A percentile compares a stretch with the other conserved stretches of the same genome.
Conservation (phyloP, 2,113 vertebrate species). For the Nettapus auritus region DNA sequence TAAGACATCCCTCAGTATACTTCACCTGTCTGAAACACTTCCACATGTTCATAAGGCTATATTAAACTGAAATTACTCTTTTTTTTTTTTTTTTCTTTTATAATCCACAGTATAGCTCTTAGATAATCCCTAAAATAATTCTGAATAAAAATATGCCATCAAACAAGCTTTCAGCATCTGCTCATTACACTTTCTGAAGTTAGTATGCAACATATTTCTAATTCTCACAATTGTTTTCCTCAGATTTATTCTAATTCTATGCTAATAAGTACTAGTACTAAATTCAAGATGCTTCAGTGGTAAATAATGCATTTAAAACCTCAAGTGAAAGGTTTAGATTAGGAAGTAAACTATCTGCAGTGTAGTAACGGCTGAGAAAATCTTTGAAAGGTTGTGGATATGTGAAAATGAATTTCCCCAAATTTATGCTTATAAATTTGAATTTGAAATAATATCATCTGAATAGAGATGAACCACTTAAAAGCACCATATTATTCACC, state of each 20-base stretch:
- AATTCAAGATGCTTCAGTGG: constrained; percentile 5
- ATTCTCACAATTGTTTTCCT: constrained; percentile 50
- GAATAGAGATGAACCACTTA: not conserved
- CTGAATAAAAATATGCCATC: constrained; percentile 61
- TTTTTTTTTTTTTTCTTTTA: not conserved
- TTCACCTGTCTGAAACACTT: constrained; percentile 65
- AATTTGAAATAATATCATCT: constrained; percentile 20
- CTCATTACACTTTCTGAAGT: not conserved
- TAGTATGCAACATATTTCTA: constrained; percentile 20
- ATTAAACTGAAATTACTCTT: constrained; percentile 59
- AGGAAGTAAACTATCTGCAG: not conserved
- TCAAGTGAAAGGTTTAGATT: constrained; percentile 29
- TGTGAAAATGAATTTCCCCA: not conserved
- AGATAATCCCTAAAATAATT: constrained; percentile 70
- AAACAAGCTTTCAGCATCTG: constrained; percentile 41
- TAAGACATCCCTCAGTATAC: constrained; percentile 50
- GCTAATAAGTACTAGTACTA: constrained; percentile 11
- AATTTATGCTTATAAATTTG: constrained; percentile 26
- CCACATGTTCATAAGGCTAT: constrained; percentile 26
- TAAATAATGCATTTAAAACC: constrained; percentile 48
- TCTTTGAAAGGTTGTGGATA: not conserved
- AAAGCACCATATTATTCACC: not conserved
- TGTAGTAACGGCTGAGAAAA: not conserved
- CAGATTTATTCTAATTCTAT: constrained; percentile 45
- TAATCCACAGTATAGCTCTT: constrained; percentile 56